Percentiles rank a stretch among this genome's conserved stretches.
Evolutionary conservation across 2,113 vertebrate genomes (phyloP).

Genomic region (Poeciliopsis turrubarensis): DNA sequence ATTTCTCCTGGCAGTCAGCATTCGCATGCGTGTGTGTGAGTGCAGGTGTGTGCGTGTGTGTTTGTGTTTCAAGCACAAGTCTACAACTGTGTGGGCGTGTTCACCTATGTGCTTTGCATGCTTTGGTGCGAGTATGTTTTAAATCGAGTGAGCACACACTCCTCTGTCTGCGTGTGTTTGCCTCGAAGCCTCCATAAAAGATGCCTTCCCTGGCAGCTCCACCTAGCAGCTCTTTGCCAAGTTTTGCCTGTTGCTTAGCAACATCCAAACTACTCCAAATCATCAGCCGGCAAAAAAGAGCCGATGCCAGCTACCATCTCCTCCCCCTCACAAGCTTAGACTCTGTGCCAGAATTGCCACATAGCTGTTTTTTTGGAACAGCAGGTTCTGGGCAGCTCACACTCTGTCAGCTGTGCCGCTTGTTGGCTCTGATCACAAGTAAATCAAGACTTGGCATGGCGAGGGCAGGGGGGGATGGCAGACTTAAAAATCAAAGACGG

Average conservation of each 20-base stretch:
- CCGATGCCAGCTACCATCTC: constrained; percentile 62
- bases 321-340: constrained; percentile 32
- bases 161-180: constrained; percentile 42
- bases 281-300: constrained; percentile 72
- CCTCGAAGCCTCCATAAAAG: constrained; percentile 75
- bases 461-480: constrained; percentile 10
- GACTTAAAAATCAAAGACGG: constrained; percentile 11
- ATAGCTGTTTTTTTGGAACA: constrained; percentile 54
- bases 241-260: constrained; percentile 83
- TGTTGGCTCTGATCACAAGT: constrained; percentile 57
- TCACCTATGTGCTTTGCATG: constrained; percentile 43
- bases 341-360: constrained; percentile 64
- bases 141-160: constrained; percentile 12
- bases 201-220: constrained; percentile 79
- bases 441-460: constrained; percentile 27
- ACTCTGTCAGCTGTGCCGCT: constrained; percentile 53
- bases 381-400: constrained; percentile 44
- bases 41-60: constrained; percentile 22
- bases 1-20: constrained; percentile 67
- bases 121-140: constrained; percentile 17
- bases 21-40: neutral
- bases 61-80: constrained; percentile 28
- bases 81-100: constrained; percentile 52
- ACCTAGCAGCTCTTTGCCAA: constrained; percentile 75
- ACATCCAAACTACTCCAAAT: constrained; percentile 80